Evolutionary conservation across 2,888 invertebrate species (phyloP), one percentile per base, ranked within the genome.

Genomic region (Tuberolachnus salignus): DNA sequence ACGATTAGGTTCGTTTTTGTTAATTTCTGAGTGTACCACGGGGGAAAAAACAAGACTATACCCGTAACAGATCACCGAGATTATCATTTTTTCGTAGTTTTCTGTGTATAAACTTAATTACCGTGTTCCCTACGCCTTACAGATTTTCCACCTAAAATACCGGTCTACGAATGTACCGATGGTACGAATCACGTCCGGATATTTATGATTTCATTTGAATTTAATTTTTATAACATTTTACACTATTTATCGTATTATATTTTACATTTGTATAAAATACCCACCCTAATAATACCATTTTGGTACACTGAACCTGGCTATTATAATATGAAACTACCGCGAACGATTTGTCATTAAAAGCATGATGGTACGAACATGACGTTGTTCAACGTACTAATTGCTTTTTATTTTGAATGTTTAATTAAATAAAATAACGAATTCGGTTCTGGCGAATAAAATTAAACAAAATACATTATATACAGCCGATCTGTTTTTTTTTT

Each of bases 341-440:
- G 34, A 4, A 34, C 34, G 34, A 34, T 34, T 34, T 34, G 34
- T 34, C 1, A 64, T 44, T 44, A 44, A 44, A 44, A 21, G 14
- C 21, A n/a, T 16, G 34, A 34, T 14, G 34, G 14, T 14, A 44
- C 21, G 14, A 64, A 34, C 21, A n/a, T n/a, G 23, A 57, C 13
- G 14, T 21, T 23, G 16, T 14, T 9, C 14, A n/a, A 55, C 11
- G 14, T 55, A 1, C 9, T 70, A 70, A 55, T 55, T 70, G 14
- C 19, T 34, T 34, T 34, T 34, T 34, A 4, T 34, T 34, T 19
- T 42, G 42, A 42, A 19, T 6, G 6, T 55, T 70, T 53, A 55
- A 70, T 55, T 55, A 55, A 53, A 44, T 42, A 42, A 42, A 55
- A 70, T 19, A 55, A 70, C 42, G 21, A 42, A 21, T 69, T 42